Percentiles rank a stretch among this genome's conserved stretches.
These are phyloP conservation scores for Strongylocentrotus purpuratus DNA, from an alignment of 35 echinoderm and acorn worm species.

Conservation along the genomic window DNA sequence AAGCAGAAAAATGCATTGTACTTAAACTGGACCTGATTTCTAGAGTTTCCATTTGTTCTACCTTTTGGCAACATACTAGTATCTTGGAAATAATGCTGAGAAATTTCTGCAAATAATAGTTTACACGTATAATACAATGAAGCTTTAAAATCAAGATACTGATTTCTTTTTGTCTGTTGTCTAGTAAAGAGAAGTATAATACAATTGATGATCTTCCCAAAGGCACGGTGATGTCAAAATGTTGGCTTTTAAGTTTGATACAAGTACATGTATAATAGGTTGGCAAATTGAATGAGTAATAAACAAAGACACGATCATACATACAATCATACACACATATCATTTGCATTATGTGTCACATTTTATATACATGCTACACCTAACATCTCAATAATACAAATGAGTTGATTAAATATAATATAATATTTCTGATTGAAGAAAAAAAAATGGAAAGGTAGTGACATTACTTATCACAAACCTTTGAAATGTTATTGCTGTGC, in stretches of 20 bases:
- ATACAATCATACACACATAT: not conserved
- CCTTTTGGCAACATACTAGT: not conserved
- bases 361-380: constrained; percentile 3
- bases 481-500: not conserved
- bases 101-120: not conserved
- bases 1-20: too few species aligned
- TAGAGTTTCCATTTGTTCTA: not conserved
- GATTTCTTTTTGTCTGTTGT: not conserved
- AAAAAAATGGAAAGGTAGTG: not conserved
- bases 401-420: constrained; percentile 9
- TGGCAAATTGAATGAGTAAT: not conserved
- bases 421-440: constrained; percentile 19
- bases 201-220: not conserved
- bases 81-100: not conserved
- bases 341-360: constrained; percentile 3
- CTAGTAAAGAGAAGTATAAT: not conserved
- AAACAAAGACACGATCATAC: not conserved
- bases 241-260: constrained; percentile 12
- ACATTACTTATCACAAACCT: not conserved
- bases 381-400: constrained; percentile 7
- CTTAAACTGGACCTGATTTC: not conserved
- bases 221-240: constrained; percentile 9
- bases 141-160: not conserved
- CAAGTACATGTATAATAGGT: not conserved
- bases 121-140: not conserved